Conservation (phyloP, 1,140 invertebrate species). For the Trissolcus basalis region DNA sequence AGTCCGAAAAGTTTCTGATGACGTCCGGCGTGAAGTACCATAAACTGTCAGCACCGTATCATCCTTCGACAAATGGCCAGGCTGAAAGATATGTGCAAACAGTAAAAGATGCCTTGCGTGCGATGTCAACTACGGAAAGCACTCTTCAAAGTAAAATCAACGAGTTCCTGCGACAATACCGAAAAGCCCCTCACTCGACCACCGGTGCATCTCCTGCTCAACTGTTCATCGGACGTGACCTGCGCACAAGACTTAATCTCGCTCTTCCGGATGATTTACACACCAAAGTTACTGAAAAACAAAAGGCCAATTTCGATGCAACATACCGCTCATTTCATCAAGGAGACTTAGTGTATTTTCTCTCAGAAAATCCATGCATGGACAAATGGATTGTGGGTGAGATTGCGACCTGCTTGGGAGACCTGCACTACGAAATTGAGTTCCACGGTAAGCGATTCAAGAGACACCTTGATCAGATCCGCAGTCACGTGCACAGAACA, state of each 20-base stretch:
- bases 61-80: constrained; percentile 66
- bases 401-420: neutral
- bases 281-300: neutral
- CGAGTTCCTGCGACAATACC: constrained; percentile 36
- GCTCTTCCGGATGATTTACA: neutral
- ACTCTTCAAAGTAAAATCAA: constrained; percentile 28
- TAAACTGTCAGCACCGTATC: constrained; percentile 58
- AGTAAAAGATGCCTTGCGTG: constrained; percentile 50
- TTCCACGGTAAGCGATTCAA: neutral
- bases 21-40: constrained; percentile 58
- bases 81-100: constrained; percentile 65
- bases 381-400: neutral
- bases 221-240: neutral
- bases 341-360: neutral
- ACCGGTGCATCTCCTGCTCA: neutral
- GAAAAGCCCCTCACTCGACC: constrained; percentile 33
- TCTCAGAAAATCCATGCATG: neutral
- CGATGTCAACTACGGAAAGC: constrained; percentile 19
- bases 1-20: constrained; percentile 60
- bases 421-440: constrained; percentile 5
- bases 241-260: neutral
- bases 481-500: no score
- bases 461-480: constrained; percentile 1
- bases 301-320: neutral
- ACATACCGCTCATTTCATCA: neutral